Evolutionary conservation across 2,113 vertebrate genomes (phyloP).

Genomic region (Hippocampus barbouri): DNA sequence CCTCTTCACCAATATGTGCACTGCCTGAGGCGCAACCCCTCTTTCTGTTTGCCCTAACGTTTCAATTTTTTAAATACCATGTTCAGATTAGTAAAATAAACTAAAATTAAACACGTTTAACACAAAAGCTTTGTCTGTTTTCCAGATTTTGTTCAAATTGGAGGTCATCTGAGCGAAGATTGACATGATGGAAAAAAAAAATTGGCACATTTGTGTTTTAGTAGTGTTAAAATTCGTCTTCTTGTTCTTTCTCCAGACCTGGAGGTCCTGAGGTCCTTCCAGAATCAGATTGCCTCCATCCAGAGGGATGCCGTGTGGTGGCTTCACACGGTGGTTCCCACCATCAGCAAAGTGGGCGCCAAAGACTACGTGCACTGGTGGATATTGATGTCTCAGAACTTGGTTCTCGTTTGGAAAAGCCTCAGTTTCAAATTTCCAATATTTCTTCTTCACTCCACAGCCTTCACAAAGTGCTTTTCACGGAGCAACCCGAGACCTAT

Average conservation of each 20-base stretch:
- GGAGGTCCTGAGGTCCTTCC: conserved; percentile 88
- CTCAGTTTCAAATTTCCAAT: neutral
- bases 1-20: too few relatives aligned
- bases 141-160: too few relatives aligned
- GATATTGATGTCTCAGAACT: conserved; percentile 8
- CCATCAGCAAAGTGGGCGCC: conserved; percentile 89
- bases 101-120: too few relatives aligned
- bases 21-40: too few relatives aligned
- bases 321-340: conserved; percentile 93
- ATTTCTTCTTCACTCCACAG: conserved; percentile 55
- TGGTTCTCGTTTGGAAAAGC: too few relatives aligned
- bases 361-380: conserved; percentile 98
- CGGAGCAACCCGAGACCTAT: conserved; percentile 96
- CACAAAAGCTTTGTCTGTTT: too few relatives aligned
- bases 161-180: too few relatives aligned
- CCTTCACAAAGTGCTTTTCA: conserved; percentile 98
- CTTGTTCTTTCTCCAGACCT: conserved; percentile 75
- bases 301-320: conserved; percentile 97
- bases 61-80: too few relatives aligned
- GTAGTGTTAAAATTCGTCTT: neutral
- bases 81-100: too few relatives aligned
- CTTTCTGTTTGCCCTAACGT: too few relatives aligned
- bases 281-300: conserved; percentile 95
- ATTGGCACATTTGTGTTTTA: too few relatives aligned
- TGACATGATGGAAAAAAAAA: too few relatives aligned